Evolutionary conservation across 2,113 vertebrate genomes (phyloP).

Genomic region (Trogon melanurus): DNA sequence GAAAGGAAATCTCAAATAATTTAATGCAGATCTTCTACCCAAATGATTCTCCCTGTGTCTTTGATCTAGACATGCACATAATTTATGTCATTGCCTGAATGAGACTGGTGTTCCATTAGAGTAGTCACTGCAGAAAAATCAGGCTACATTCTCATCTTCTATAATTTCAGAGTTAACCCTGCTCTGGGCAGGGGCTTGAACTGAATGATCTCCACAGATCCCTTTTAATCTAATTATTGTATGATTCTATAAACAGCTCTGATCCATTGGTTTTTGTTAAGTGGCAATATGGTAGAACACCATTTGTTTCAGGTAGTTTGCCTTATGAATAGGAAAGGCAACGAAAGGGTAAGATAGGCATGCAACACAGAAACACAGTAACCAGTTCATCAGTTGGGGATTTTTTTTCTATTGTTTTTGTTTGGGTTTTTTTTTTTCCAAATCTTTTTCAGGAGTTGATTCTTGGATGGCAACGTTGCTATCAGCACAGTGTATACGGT

Average conservation of each 20-base stretch:
- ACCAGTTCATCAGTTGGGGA: neutral
- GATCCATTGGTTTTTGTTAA: neutral
- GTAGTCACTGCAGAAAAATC: neutral
- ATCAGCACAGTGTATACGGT: neutral
- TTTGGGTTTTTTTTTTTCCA: neutral
- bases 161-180: neutral
- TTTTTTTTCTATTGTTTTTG: neutral
- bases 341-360: neutral
- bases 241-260: neutral
- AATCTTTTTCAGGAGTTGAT: neutral
- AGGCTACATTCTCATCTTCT: neutral
- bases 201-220: neutral
- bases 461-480: neutral
- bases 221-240: neutral
- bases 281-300: neutral
- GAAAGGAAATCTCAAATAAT: constrained; percentile 8
- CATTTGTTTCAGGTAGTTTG: neutral
- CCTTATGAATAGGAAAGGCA: neutral
- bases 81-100: neutral
- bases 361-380: neutral
- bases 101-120: neutral
- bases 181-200: neutral
- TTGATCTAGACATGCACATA: neutral
- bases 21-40: neutral
- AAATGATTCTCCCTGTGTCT: constrained; percentile 13